These are phyloP conservation scores for Cactoblastis cactorum DNA, from an alignment of 2,888 invertebrate species.

Conservation along the genomic window DNA sequence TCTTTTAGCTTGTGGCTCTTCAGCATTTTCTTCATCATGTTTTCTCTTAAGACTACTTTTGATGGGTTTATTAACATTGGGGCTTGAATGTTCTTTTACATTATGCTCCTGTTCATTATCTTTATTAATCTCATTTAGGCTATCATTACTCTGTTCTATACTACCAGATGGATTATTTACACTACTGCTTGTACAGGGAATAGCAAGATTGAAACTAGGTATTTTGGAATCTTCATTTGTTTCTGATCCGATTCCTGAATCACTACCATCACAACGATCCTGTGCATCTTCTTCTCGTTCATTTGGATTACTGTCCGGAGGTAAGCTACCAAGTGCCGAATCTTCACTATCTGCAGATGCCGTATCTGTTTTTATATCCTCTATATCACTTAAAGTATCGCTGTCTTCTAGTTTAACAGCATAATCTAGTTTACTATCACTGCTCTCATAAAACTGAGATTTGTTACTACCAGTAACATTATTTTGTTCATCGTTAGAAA, in stretches of 20 bases:
- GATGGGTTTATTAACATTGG: constrained; percentile 39
- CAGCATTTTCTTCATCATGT: constrained; percentile 56
- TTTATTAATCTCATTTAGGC: constrained; percentile 26
- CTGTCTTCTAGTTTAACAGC: constrained; percentile 72
- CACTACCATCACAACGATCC: constrained; percentile 89
- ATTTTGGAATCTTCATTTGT: constrained; percentile 79
- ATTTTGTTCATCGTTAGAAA: constrained; percentile 64
- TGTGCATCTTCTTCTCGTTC: constrained; percentile 81
- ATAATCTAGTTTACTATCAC: constrained; percentile 72
- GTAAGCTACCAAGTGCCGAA: constrained; percentile 81
- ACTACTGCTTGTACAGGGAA: constrained; percentile 49
- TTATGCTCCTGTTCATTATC: constrained; percentile 26
- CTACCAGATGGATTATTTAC: constrained; percentile 22
- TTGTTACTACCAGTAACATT: constrained; percentile 54
- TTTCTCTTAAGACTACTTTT: constrained; percentile 86
- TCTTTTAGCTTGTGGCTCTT: constrained; percentile 77
- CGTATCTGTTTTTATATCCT: constrained; percentile 74
- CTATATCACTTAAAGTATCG: constrained; percentile 74
- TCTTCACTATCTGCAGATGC: constrained; percentile 81
- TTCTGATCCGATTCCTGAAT: constrained; percentile 90
- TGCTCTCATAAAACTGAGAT: constrained; percentile 76
- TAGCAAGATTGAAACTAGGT: constrained; percentile 52
- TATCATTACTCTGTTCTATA: constrained; percentile 16
- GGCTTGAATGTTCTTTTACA: constrained; percentile 29
- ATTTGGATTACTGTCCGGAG: constrained; percentile 60